Evolutionary conservation across 2,888 invertebrate genomes (phyloP), one percentile per base, ranked within the genome.

Genomic region (Melinopterus prodromus): DNA sequence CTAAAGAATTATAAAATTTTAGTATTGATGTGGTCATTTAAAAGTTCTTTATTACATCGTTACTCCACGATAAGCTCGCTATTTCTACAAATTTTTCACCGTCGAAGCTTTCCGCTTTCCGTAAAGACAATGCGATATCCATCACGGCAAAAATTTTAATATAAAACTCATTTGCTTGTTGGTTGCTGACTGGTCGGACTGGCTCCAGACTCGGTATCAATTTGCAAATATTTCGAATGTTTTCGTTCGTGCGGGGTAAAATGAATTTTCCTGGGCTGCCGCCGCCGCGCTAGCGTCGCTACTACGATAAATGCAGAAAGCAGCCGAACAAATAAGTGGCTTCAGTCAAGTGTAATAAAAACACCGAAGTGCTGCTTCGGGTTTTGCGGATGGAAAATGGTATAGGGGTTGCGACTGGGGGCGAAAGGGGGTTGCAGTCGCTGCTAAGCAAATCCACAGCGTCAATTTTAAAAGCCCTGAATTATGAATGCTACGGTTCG

Each of bases 331-430:
- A 81, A 81, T 80, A 81, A 80, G 79, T 81, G 79, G 76, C 79
- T 79, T 74, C 79, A 78, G 71, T 79, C 77, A 71, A 79, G 79
- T 81, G 79, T 76, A 81, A 81, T 81, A 78, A 81, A 81, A 81
- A 81, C 81, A 81, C 75, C 76, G 69, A 75, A 74, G 74, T 74
- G 74, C 35, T 53, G 53, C 53, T 53, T 53, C 53, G 53, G 53
- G 53, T 53, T 53, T 53, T 53, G 53, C 53, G 53, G 53, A 6
- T 53, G 7, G 53, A 4, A 53, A 53, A 53, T 53, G 53, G 53
- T 53, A 12, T 53, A 53, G 9, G 53, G 53, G 53, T 7, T 53
- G 53, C 26, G 26, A 5, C 36, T 72, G 14, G 74, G 35, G 74
- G 74, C 16, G 74, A 16, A 36, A 6, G 26, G 36, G 74, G 26